Percentiles rank a stretch among this genome's conserved stretches.
These are phyloP conservation scores for Trachelus troglodyta DNA, from an alignment of 2,888 invertebrate genomes.

Conservation along the genomic window DNA sequence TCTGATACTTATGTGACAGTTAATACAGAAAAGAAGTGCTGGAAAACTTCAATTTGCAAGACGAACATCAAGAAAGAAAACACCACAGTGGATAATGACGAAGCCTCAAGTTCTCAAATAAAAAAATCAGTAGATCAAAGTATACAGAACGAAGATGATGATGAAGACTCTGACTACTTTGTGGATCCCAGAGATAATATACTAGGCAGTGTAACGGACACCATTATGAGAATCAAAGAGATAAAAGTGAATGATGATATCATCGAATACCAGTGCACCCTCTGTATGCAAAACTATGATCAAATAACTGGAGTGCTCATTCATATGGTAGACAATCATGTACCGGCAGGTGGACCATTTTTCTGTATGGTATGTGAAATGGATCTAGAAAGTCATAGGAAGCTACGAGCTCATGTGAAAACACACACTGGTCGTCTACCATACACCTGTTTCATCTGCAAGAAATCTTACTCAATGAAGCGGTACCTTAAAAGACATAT, in stretches of 20 bases:
- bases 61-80: conserved; percentile 7
- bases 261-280: conserved; percentile 56
- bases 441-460: conserved; percentile 65
- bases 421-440: conserved; percentile 71
- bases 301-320: conserved; percentile 47
- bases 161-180: conserved; percentile 47
- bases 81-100: not conserved
- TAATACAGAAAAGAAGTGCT: not conserved
- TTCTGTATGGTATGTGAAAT: conserved; percentile 73
- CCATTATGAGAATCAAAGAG: conserved; percentile 59
- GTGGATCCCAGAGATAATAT: conserved; percentile 45
- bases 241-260: conserved; percentile 45
- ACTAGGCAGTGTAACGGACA: conserved; percentile 59
- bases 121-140: not conserved
- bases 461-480: conserved; percentile 57
- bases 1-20: not conserved
- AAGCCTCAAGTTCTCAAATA: not conserved
- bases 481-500: conserved; percentile 61
- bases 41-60: not conserved
- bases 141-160: conserved; percentile 2
- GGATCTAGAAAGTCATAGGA: conserved; percentile 70
- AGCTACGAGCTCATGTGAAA: conserved; percentile 70
- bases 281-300: conserved; percentile 56
- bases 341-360: conserved; percentile 64
- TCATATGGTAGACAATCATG: conserved; percentile 59